These are phyloP conservation scores for Athrips mouffetella DNA, from an alignment of 2,888 invertebrate species.

Conservation along the genomic window DNA sequence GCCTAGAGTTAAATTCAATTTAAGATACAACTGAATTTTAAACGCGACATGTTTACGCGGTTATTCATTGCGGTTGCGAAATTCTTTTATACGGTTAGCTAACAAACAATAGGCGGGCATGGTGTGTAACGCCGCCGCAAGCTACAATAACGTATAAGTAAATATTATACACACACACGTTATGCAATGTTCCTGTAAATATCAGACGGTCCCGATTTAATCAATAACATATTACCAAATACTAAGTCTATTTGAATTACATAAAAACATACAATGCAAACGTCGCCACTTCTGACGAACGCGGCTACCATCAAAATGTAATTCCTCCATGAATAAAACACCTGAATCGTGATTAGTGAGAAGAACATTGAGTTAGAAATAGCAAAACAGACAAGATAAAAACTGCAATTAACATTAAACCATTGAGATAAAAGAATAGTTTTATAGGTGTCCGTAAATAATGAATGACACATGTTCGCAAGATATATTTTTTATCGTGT, in stretches of 20 bases:
- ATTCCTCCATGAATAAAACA: not conserved
- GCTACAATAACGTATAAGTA: too few relatives aligned
- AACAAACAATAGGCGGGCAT: not conserved
- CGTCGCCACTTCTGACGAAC: too few relatives aligned
- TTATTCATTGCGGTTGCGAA: slow-evolving; percentile 21
- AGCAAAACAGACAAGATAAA: slow-evolving; percentile 4
- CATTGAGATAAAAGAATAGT: slow-evolving; percentile 16
- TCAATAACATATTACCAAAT: too few relatives aligned
- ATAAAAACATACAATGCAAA: not conserved
- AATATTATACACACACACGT: too few relatives aligned
- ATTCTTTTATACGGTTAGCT: slow-evolving; percentile 1
- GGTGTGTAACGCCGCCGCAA: too few relatives aligned
- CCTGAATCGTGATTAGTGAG: not conserved
- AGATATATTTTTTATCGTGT: slow-evolving; percentile 33
- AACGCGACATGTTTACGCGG: slow-evolving; percentile 49
- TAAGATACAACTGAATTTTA: slow-evolving; percentile 48
- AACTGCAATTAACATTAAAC: slow-evolving; percentile 10
- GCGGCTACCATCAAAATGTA: not conserved
- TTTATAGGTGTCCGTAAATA: slow-evolving; percentile 7
- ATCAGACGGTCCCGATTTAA: too few relatives aligned
- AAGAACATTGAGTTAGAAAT: not conserved
- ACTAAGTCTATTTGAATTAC: not conserved
- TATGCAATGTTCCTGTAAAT: too few relatives aligned
- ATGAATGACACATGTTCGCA: slow-evolving; percentile 16
- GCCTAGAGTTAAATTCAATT: slow-evolving; percentile 58